Evolutionary conservation across 2,113 vertebrate genomes (phyloP).

Genomic region (Melanerpes formicivorus): DNA sequence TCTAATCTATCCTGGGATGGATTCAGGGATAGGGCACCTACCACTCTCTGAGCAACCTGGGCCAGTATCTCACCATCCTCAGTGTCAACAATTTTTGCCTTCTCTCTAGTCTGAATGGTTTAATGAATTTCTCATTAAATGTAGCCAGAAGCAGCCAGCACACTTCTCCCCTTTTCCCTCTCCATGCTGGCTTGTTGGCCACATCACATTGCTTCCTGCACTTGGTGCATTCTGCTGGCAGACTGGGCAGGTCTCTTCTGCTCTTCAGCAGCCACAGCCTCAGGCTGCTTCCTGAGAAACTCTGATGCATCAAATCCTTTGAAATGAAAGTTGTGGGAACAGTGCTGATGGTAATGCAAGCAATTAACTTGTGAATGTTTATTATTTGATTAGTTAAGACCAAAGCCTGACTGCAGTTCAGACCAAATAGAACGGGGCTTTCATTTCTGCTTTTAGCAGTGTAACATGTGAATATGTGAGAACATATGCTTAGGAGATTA

Average conservation of each 20-base stretch:
- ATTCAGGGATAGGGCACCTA: background rate
- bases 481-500: background rate
- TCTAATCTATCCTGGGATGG: background rate
- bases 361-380: background rate
- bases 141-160: background rate
- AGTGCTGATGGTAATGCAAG: background rate
- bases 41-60: background rate
- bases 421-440: background rate
- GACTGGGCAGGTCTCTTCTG: background rate
- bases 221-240: background rate
- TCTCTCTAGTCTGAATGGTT: background rate
- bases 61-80: background rate
- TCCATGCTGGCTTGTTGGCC: background rate
- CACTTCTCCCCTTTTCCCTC: background rate
- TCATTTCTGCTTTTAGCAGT: background rate
- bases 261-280: slow-evolving; percentile 13
- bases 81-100: background rate
- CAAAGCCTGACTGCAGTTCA: background rate
- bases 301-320: background rate
- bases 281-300: background rate
- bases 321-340: slow-evolving; percentile 25
- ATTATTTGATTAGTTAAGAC: background rate
- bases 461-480: background rate
- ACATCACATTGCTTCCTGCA: background rate
- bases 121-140: background rate